Evolutionary conservation across 2,888 invertebrate species (phyloP).

Genomic region (Pterobdella sp.): DNA sequence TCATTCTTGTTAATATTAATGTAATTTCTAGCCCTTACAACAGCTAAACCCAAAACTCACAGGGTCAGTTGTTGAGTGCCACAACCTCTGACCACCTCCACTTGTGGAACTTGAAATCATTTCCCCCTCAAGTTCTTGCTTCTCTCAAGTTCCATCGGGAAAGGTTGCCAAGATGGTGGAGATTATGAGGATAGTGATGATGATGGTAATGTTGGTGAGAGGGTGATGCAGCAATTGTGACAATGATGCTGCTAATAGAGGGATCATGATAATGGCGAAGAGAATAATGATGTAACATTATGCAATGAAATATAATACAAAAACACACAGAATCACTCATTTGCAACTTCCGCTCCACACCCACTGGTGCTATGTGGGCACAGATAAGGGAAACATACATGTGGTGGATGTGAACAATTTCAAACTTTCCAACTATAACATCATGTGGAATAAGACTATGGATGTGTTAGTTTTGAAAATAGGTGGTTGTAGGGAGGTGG

Average conservation of each 20-base stretch:
- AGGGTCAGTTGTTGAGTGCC: conserved; percentile 83
- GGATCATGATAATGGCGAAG: background rate
- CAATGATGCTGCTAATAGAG: background rate
- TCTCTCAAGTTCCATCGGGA: conserved; percentile 94
- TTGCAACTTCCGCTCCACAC: conserved; percentile 76
- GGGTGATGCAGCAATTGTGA: background rate
- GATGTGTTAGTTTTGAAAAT: conserved; percentile 49
- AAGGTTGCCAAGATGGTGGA: no score
- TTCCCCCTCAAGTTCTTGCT: conserved; percentile 85
- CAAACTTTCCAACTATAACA: conserved; percentile 89
- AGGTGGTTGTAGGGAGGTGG: background rate
- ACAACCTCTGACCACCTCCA: conserved; percentile 92
- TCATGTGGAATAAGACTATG: conserved; percentile 99
- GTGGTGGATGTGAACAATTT: conserved; percentile 92
- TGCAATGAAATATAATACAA: no score
- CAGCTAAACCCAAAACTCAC: conserved; percentile 11
- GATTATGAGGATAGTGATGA: no score
- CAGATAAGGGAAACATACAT: conserved; percentile 94
- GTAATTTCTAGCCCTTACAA: background rate
- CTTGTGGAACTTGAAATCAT: conserved; percentile 89
- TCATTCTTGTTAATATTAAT: no score
- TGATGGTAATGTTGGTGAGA: no score
- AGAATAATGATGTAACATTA: no score
- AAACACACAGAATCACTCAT: conserved; percentile 29
- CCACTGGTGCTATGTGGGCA: conserved; percentile 96